Base-by-base conservation (phyloP, 2,888 invertebrate genomes). In the Sabatieria punctata region DNA sequence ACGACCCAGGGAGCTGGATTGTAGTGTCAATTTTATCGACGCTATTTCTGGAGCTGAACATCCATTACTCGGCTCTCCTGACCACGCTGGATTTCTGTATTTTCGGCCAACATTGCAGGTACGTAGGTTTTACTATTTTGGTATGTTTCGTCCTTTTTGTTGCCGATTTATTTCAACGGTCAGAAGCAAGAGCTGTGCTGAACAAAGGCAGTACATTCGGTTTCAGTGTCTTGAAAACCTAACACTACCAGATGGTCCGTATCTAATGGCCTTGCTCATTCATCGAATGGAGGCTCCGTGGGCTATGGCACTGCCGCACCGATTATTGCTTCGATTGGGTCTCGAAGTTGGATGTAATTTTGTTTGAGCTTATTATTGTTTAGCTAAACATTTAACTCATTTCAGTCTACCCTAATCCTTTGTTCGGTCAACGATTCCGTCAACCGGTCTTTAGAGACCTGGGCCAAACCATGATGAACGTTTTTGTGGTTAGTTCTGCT, bases 401-500 rank as follows among this genome's bases (percentile, higher is more conserved):
- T 49, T 18, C 56, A 69, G 69, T 82, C 62, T 85, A 85, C 67
- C 85, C 85, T 0, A 80, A 81, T 60, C 82, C 84, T 1, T 70
- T 85, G 51, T 77, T 85, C 43, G 82, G 82, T 19, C 76, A 80
- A 19, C 72, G 82, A 23, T 75, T 78, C 60, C 71, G 85, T 15
- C 79, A 80, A 54, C 78, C 84, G 1, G 79, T 84, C 4, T 85
- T 79, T 64, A 79, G 19, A 38, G 84, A 85, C 69, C 80, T 85
- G 49, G 83, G 84, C 1, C 83, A 84, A 63, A 85, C 85, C 11
- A 82, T 85, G 50, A 82, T 85, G 67, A 84, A 82, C 70, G 74
- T 85, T 46, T 68, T 85, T 53, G 83, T 82, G 19, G 60, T 60
- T 53, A 56, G 58, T 55, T 15, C 11, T n/a, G n/a, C n/a, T n/a